These are phyloP conservation scores for Leptobrachium leishanense DNA, from an alignment of 2,113 vertebrate species.

Conservation along the genomic window DNA sequence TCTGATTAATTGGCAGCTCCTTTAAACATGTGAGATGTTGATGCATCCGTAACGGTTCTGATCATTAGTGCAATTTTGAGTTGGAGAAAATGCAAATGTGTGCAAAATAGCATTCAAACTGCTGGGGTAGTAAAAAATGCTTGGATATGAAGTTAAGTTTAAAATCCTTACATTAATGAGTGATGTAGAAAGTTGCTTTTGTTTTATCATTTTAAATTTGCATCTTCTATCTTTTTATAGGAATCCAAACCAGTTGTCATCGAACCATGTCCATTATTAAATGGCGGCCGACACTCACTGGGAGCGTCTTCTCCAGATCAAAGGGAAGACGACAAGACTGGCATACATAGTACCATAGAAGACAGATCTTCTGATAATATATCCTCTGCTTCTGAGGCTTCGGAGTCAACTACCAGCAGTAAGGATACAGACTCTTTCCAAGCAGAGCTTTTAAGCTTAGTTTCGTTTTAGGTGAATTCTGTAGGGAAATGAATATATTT, in stretches of 20 bases:
- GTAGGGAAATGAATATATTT: constrained; percentile 24
- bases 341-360: constrained; percentile 75
- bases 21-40: no score
- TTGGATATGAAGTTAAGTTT: no score
- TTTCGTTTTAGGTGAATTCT: constrained; percentile 35
- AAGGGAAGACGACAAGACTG: constrained; percentile 65
- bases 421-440: constrained; percentile 65
- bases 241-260: constrained; percentile 87
- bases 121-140: no score
- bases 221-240: constrained; percentile 61
- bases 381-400: constrained; percentile 91
- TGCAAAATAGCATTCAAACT: no score
- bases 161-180: no score
- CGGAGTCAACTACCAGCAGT: constrained; percentile 81
- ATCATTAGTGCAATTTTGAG: no score
- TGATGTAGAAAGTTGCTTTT: no score
- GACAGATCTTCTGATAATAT: constrained; percentile 88
- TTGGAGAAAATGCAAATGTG: no score
- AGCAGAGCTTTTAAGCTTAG: constrained; percentile 52
- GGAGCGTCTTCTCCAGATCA: constrained; percentile 69
- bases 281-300: constrained; percentile 72
- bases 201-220: not conserved
- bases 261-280: constrained; percentile 85
- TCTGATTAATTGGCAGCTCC: no score
- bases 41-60: no score